Evolutionary conservation across 2,888 invertebrate genomes (phyloP), one percentile per base, ranked within the genome.

Genomic region (Heliconius ethilla): DNA sequence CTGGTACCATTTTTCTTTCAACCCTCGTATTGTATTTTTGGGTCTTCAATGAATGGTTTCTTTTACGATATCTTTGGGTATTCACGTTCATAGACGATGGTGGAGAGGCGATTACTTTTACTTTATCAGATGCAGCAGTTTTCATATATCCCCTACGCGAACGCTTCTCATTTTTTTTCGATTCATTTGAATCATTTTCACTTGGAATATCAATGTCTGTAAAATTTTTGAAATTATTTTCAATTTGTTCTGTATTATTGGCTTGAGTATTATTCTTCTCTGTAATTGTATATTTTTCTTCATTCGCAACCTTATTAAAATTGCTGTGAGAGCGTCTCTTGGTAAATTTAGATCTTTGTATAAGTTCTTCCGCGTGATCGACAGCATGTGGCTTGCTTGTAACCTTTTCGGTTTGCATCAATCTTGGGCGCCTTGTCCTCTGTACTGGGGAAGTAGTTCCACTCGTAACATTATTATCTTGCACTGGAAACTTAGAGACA

Each of bases 71-170:
- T 65, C 40, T 74, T 3, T 25, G 40, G 6, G 25, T 63, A 22
- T 10, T 74, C 0, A 22, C 27, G 25, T 45, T 65, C 11, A 11
- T 29, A 51, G 0, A 59, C 40, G 15, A 18, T 2, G 74, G 40
- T 2, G 63, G n/a, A 40, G 63, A 7, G 4, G 22, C 63, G 11
- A 65, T 45, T 5, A 45, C 25, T 65, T 37, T 63, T 15, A 65
- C 29, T 45, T 74, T 74, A 65, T 63, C 10, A 45, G 74, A 74
- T 40, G 74, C 65, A 13, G 74, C 74, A 40, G 62, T 27, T 74
- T 74, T 74, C 40, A 74, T 74, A 9, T 40, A 65, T 65, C 27
- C 13, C 45, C 74, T 25, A 11, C 7, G 18, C 6, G 27, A 45
- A 27, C 45, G 63, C 10, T 22, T 45, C 7, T 40, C 22, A 40